These are phyloP conservation scores for Colaptes auratus DNA, from an alignment of 2,113 vertebrate species.

Conservation along the genomic window DNA sequence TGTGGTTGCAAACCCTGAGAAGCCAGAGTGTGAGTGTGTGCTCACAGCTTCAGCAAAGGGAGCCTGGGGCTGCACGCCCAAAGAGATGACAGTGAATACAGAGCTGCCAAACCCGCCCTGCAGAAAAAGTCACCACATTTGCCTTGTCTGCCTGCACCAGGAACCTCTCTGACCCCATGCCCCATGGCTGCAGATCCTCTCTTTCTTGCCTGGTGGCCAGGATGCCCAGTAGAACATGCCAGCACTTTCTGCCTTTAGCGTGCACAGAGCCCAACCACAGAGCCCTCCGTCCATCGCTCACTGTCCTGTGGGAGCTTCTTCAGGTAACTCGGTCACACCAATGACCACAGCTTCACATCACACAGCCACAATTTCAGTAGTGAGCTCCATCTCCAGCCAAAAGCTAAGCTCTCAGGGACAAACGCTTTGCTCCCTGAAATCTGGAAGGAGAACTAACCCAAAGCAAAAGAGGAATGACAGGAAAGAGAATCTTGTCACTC, in stretches of 20 bases:
- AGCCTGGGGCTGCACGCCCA: background rate
- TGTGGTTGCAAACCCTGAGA: conserved; percentile 1
- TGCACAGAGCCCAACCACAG: background rate
- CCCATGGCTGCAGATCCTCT: background rate
- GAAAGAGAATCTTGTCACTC: background rate
- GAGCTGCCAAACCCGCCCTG: background rate
- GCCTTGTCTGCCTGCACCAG: background rate
- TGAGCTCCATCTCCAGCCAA: background rate
- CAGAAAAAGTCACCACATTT: background rate
- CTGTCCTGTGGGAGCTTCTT: background rate
- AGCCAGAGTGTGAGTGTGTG: background rate
- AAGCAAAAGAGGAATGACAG: background rate
- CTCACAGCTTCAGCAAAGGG: background rate
- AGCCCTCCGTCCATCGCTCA: background rate
- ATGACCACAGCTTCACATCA: background rate
- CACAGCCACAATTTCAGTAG: background rate
- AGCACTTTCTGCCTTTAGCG: background rate
- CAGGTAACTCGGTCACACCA: background rate
- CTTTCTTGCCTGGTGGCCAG: background rate
- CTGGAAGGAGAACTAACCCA: background rate
- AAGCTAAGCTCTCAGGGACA: background rate
- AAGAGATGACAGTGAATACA: background rate
- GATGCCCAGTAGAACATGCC: background rate
- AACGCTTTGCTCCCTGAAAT: background rate
- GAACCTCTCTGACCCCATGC: background rate